Conservation (phyloP, 1,140 invertebrate genomes). For the Drosophila ficusphila region DNA sequence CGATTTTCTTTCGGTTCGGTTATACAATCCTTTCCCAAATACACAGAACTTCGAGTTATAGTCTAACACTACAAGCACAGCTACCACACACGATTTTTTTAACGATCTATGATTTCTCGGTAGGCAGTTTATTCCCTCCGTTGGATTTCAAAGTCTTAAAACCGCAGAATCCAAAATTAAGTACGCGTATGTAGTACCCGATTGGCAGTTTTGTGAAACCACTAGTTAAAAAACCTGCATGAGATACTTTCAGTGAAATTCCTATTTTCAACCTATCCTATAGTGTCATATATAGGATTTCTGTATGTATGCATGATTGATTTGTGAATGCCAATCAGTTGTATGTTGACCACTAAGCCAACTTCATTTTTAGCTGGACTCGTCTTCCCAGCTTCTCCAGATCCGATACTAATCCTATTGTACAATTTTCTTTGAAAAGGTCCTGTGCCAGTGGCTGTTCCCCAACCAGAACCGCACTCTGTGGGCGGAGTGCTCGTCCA, state of each 20-base stretch:
- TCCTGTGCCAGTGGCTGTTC: conserved; percentile 83
- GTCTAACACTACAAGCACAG: conserved; percentile 18
- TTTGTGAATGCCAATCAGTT: conserved; percentile 75
- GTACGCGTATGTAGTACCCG: conserved; percentile 13
- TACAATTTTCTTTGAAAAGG: conserved; percentile 67
- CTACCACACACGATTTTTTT: conserved; percentile 7
- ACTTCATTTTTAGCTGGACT: conserved; percentile 65
- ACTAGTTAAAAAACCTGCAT: conserved; percentile 52
- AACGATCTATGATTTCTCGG: conserved; percentile 9
- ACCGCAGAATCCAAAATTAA: background rate
- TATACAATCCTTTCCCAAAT: conserved; percentile 7
- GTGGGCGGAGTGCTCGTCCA: conserved; percentile 93
- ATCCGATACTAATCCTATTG: conserved; percentile 45
- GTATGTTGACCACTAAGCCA: conserved; percentile 65
- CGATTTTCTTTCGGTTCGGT: conserved; percentile 64
- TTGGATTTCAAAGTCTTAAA: background rate
- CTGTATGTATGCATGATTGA: conserved; percentile 66
- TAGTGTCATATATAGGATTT: conserved; percentile 48
- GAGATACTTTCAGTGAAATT: conserved; percentile 34
- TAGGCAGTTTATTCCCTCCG: conserved; percentile 14
- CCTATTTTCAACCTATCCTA: conserved; percentile 25
- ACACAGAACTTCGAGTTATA: conserved; percentile 18
- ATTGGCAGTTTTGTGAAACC: conserved; percentile 52
- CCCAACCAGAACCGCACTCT: conserved; percentile 88
- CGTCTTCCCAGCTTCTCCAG: background rate